Conservation (phyloP, 1,140 invertebrate species). For the Drosophila guanche region DNA sequence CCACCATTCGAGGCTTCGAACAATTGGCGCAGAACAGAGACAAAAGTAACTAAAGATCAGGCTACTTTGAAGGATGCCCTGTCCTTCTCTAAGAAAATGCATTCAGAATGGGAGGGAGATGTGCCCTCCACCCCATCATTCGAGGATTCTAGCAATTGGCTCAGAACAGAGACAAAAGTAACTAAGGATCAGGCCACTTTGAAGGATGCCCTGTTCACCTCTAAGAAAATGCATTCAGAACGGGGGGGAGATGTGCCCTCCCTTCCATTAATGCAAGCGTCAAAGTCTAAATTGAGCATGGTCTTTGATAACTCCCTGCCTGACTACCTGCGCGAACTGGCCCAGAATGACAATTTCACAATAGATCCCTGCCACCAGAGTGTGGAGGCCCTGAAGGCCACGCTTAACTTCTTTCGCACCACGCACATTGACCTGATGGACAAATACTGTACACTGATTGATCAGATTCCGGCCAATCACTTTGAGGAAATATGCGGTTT, state of each 20-base stretch:
- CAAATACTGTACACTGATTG: slow-evolving; percentile 75
- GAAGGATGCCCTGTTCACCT: too few relatives aligned
- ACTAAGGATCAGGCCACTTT: background rate
- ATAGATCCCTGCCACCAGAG: slow-evolving; percentile 53
- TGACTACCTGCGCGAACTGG: slow-evolving; percentile 65
- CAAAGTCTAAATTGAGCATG: slow-evolving; percentile 58
- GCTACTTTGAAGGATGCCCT: background rate
- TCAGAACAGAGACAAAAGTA: background rate
- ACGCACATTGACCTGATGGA: slow-evolving; percentile 75
- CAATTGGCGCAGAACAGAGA: too few relatives aligned
- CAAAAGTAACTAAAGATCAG: background rate
- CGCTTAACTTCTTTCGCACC: slow-evolving; percentile 50
- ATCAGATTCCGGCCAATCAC: slow-evolving; percentile 73
- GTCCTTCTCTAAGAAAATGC: slow-evolving; percentile 1
- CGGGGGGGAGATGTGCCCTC: background rate
- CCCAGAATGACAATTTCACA: slow-evolving; percentile 66
- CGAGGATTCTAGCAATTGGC: too few relatives aligned
- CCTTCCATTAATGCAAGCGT: background rate
- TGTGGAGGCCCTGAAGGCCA: slow-evolving; percentile 26
- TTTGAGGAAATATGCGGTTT: slow-evolving; percentile 73
- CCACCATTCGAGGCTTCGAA: background rate
- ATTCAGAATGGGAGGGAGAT: background rate
- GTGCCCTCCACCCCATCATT: background rate
- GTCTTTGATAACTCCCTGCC: slow-evolving; percentile 67
- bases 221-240: slow-evolving; percentile 9